Evolutionary conservation across 2,888 invertebrate genomes (phyloP).

Genomic region (Chydorus sphaericus): DNA sequence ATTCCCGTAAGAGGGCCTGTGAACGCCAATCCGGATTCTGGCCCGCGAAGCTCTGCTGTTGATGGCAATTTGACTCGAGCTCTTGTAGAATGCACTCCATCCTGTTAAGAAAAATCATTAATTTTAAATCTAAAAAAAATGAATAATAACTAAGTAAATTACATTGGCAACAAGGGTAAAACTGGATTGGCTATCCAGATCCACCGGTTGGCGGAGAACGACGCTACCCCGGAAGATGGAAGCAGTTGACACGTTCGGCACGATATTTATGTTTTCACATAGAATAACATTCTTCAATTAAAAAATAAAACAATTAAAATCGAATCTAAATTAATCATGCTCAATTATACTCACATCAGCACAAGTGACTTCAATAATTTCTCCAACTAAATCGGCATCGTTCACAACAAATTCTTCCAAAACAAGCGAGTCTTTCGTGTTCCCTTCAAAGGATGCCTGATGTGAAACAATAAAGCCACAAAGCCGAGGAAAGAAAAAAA

Average conservation of each 20-base stretch:
- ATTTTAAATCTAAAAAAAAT: not conserved
- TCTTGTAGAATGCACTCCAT: not conserved
- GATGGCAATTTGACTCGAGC: not conserved
- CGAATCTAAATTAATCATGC: constrained; percentile 12
- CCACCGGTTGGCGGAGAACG: not conserved
- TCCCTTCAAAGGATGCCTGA: constrained; percentile 63
- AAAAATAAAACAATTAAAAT: not conserved
- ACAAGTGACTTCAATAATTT: constrained; percentile 59
- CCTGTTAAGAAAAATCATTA: not conserved
- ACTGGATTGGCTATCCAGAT: not conserved
- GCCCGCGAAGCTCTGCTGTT: not conserved
- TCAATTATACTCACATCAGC: constrained; percentile 37
- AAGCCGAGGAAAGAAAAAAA: not conserved
- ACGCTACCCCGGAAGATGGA: not conserved
- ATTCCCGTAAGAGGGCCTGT: constrained; percentile 62
- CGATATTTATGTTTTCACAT: constrained; percentile 1
- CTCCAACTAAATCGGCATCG: constrained; percentile 66
- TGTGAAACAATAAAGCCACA: constrained; percentile 25
- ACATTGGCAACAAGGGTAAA: constrained; percentile 5
- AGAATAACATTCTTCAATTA: constrained; percentile 10
- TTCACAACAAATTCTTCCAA: constrained; percentile 55
- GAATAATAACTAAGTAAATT: not conserved
- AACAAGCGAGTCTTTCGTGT: constrained; percentile 57
- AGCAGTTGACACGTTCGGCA: not conserved
- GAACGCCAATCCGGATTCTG: constrained; percentile 54